Conservation (phyloP, 2,888 invertebrate species). For the Aquatica leii region DNA sequence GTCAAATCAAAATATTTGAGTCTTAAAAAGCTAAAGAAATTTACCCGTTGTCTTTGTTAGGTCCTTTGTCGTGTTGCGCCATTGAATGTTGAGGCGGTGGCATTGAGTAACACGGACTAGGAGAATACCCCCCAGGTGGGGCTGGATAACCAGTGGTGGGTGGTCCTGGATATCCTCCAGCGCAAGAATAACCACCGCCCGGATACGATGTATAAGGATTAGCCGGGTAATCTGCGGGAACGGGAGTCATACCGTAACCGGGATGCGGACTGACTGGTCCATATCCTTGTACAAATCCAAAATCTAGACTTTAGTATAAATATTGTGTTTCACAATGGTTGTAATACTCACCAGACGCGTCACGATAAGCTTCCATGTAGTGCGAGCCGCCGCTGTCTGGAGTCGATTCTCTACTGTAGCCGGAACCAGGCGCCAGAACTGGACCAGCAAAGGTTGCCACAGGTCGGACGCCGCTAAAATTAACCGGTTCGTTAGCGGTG, state of each 20-base stretch:
- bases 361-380: constrained; percentile 87
- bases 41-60: constrained; percentile 76
- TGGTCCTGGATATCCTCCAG: constrained; percentile 62
- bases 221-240: constrained; percentile 82
- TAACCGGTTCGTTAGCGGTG: constrained; percentile 70
- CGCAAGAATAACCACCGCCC: constrained; percentile 55
- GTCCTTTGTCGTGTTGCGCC: constrained; percentile 75
- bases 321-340: neutral
- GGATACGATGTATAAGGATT: constrained; percentile 73
- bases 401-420: constrained; percentile 87
- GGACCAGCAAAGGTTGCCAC: constrained; percentile 59
- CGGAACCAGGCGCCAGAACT: constrained; percentile 67
- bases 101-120: constrained; percentile 83
- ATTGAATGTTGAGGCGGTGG: constrained; percentile 80
- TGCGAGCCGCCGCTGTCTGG: constrained; percentile 90
- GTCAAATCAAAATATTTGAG: too few relatives aligned
- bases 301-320: constrained; percentile 18
- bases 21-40: too few relatives aligned
- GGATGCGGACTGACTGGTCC: constrained; percentile 86
- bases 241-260: constrained; percentile 79
- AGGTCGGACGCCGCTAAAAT: constrained; percentile 68
- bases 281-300: constrained; percentile 68
- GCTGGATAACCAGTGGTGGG: constrained; percentile 69
- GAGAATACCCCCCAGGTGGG: constrained; percentile 66
- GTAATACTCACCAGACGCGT: constrained; percentile 75